Conservation (phyloP, 2,797 vertebrate genomes). For the Danio kyathit region DNA sequence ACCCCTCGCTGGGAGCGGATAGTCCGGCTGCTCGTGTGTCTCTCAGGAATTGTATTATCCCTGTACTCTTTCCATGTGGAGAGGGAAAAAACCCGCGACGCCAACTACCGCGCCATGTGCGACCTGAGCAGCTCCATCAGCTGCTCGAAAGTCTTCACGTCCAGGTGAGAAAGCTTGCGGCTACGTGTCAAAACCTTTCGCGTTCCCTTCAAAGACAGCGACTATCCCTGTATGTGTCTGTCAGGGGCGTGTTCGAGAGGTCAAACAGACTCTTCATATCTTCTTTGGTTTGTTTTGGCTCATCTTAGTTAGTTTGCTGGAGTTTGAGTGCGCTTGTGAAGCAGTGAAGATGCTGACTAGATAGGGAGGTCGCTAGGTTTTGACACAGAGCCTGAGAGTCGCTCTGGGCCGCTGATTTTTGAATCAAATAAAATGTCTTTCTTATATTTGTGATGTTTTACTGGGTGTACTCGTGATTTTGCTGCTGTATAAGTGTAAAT, state of each 20-base stretch:
- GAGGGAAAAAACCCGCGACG: conserved; percentile 88
- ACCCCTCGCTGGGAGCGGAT: conserved; percentile 97
- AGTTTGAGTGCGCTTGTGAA: background rate
- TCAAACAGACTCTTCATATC: background rate
- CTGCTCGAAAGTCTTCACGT: conserved; percentile 96
- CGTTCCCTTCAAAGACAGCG: conserved; percentile 2
- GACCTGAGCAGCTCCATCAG: conserved; percentile 93
- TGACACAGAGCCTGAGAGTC: conserved; percentile 10
- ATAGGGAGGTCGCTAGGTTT: background rate
- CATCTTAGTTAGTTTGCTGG: too few relatives aligned
- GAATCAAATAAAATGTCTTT: background rate
- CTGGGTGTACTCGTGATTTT: too few relatives aligned
- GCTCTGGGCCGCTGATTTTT: conserved; percentile 30
- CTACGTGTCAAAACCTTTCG: background rate
- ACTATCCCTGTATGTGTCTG: background rate
- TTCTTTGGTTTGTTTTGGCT: accelerated
- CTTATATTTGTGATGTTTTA: background rate
- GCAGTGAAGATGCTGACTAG: background rate
- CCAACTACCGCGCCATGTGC: conserved; percentile 88
- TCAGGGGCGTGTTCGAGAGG: too few relatives aligned
- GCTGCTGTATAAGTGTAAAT: background rate
- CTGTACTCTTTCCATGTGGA: conserved; percentile 95
- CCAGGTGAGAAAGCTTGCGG: conserved; percentile 83
- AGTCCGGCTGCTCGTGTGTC: conserved; percentile 91
- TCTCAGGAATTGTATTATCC: conserved; percentile 89